Evolutionary conservation across 2,113 vertebrate genomes (phyloP), one percentile per base, ranked within the genome.

Genomic region (Macroglossus sobrinus): DNA sequence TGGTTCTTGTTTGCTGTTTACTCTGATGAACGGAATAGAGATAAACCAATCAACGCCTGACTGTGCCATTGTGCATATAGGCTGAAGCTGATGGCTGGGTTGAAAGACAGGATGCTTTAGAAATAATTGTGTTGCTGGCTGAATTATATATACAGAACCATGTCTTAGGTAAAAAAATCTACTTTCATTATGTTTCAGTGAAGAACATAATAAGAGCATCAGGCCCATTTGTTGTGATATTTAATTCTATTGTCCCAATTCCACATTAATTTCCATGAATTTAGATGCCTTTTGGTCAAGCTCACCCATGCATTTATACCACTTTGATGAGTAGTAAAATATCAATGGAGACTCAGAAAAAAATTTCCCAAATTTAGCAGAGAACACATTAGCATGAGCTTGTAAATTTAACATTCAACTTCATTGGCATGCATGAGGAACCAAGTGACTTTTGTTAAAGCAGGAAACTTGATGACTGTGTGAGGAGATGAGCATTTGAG

Each of bases 241-340:
- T 96, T 93, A 61, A 94, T 98, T 97, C 63, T 95, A 82, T 45
- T 88, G 66, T 86, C 59, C 95, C 82, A 94, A 96, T 97, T 97
- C 95, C 61, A 96, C 93, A 95, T 95, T 95, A 14, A 96, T 95
- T 97, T 97, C 88, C 89, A 97, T 92, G 74, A 89, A 95, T 96
- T 97, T 96, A 45, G 92, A 93, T 92, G 96, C 84, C 88, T 98
- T 97, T 79, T 95, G 85, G 85, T 74, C 86, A 93, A 97, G 59
- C 33, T 97, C 93, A 84, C 47, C 87, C 28, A 98, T 97, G 92
- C 93, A 97, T 94, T 98, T 96, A 96, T 47, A 93, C 63, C 82
- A 53, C 80, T 8, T 84, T 95, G 95, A 97, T 97, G 76, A 97
- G 96, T 71, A 96, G 74, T 91, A 79, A 96, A 96, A 92, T 97